Percentiles rank a stretch among this genome's conserved stretches.
Evolutionary conservation across 2,113 vertebrate genomes (phyloP).

Genomic region (Erinaceus europaeus): DNA sequence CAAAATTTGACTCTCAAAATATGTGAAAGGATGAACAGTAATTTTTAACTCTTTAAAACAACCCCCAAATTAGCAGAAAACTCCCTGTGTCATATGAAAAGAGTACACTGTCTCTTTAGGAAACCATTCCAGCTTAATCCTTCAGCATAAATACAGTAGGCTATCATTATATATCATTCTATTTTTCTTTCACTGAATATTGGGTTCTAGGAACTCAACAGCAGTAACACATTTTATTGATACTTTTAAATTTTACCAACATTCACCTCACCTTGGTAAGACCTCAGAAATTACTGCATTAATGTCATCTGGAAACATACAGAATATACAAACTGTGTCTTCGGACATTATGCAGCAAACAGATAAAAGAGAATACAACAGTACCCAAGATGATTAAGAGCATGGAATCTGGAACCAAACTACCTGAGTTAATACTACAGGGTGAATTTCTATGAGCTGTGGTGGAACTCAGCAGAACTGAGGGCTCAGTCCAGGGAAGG

Average conservation of each 20-base stretch:
- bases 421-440: neutral
- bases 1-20: neutral
- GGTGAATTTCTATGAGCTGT: too few species aligned
- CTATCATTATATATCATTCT: neutral
- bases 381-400: neutral
- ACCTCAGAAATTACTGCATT: neutral
- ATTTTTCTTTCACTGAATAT: neutral
- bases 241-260: neutral
- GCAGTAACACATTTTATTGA: neutral
- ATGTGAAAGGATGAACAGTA: neutral
- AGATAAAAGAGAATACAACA: neutral
- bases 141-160: neutral
- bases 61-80: neutral
- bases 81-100: neutral
- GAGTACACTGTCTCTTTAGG: neutral
- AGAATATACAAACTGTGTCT: neutral
- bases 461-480: too few species aligned
- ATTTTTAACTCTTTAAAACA: neutral
- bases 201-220: neutral
- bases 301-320: neutral
- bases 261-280: neutral
- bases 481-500: too few species aligned
- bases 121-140: neutral
- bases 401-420: neutral
- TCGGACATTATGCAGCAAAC: neutral